Base-by-base conservation (phyloP, 2,888 invertebrate genomes). In the Megaustenia siamemsis region DNA sequence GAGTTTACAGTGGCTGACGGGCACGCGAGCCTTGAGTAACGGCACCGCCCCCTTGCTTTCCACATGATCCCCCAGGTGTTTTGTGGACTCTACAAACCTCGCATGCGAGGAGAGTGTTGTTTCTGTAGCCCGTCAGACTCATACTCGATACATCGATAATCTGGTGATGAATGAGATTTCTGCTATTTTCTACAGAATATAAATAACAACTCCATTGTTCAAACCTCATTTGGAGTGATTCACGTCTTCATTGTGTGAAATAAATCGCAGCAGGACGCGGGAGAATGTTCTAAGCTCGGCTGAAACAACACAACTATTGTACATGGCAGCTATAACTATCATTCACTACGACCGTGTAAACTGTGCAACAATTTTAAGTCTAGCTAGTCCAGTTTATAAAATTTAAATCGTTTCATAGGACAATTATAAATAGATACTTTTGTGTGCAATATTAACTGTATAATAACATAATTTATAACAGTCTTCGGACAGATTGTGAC, bases 81-180 rank as follows among this genome's bases (percentile, higher is more conserved):
- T 40, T 40, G 56, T 21, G 63, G 12, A 66, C 60, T 60, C 15
- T 60, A 60, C 56, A n/a, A 77, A 40, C 40, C 24, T 38, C 78
- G 66, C 15, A 40, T 78, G 78, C 78, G 63, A 2, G n/a, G 45
- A 45, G 63, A 66, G 43, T n/a, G 73, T 1, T 40, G 66, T 56
- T 63, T 78, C 43, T 24, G 28, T 43, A 40, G 40, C 53, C 78
- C 45, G 43, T 28, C 43, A 40, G 32, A 63, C 77, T 43, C 43
- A 43, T n/a, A 40, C 43, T 66, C 66, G 78, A 66, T 78, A 66
- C 60, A 76, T 76, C 76, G 78, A 78, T 78, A 32, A 66, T 63
- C 10, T 40, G 6, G 63, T 35, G n/a, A 63, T 60, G 40, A 43
- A 32, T 32, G 43, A 63, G n/a, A 12, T 63, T 38, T 1, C 24